Evolutionary conservation across 2,113 vertebrate genomes (phyloP), one percentile per base, ranked within the genome.

Genomic region (Neotoma lepida): DNA sequence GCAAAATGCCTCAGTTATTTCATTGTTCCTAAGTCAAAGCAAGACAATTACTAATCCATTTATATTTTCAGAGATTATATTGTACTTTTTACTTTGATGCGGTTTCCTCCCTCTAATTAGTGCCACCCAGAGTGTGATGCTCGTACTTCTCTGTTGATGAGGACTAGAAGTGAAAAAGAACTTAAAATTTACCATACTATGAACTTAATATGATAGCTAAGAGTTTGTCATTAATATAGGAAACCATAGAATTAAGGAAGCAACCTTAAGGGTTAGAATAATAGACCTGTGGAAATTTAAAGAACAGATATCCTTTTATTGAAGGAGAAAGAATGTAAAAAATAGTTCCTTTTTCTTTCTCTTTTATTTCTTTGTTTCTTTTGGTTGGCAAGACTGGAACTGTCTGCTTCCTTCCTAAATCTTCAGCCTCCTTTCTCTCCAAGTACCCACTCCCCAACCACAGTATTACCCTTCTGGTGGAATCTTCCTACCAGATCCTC

Each of bases 91-190:
- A n/a, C 49, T 71, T 15, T 68, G 64, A 49, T 9, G n/a, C 17
- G 56, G 6, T 74, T 94, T 96, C 80, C 30, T 20, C 28, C 95
- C 26, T 93, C 49, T 92, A 95, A 93, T 64, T 78, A 58, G 58
- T 58, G n/a, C 20, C 28, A 46, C 24, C 24, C 70, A 35, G 89
- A 44, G 70, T 64, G 66, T 4, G 78, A 64, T 44, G 81, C 3
- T 41, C 10, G 70, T 51, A 17, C 39, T 85, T 92, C 30, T 68
- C 70, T 88, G 35, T 66, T 54, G 46, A 87, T 84, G 28, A 93
- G 44, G 92, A 91, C 91, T 41, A 86, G n/a, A 94, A 66, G 10
- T 73, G 10, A 86, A 77, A 68, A 9, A 68, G 46, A 94, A 89
- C 2, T 87, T 68, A 17, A 80, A 89, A 93, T 33, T 74, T 81